These are phyloP conservation scores for Martes martes DNA, from an alignment of 2,113 vertebrate genomes.

Conservation along the genomic window DNA sequence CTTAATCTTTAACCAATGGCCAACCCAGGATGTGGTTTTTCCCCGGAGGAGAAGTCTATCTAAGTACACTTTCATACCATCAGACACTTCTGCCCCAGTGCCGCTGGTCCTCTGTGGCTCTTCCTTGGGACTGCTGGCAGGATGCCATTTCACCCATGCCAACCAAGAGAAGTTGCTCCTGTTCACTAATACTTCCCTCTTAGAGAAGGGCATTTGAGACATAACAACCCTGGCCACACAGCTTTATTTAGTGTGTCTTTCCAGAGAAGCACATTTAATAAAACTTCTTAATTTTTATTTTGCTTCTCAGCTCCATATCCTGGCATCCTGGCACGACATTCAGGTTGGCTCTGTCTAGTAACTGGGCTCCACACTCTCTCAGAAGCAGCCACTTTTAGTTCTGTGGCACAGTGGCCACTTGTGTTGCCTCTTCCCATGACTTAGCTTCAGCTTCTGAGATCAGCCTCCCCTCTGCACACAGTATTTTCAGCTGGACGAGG, in stretches of 20 bases:
- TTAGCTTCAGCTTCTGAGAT: not conserved
- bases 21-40: not conserved
- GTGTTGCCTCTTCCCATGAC: no score
- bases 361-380: not conserved
- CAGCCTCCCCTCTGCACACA: not conserved
- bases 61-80: not conserved
- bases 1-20: not conserved
- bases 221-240: not conserved
- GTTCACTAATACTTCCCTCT: not conserved
- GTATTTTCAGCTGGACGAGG: not conserved
- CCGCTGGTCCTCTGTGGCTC: not conserved
- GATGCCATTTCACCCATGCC: not conserved
- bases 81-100: not conserved
- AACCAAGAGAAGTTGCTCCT: not conserved
- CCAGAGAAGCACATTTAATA: not conserved
- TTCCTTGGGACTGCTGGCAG: not conserved
- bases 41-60: not conserved
- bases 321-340: no score
- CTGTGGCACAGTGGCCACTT: not conserved
- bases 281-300: not conserved
- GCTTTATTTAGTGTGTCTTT: not conserved
- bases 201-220: not conserved
- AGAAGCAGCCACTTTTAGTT: not conserved
- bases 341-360: not conserved
- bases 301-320: not conserved